phyloP scores from a whole-genome alignment of 2,113 vertebrate genomes.

The Lichenostomus cassidix region DNA sequence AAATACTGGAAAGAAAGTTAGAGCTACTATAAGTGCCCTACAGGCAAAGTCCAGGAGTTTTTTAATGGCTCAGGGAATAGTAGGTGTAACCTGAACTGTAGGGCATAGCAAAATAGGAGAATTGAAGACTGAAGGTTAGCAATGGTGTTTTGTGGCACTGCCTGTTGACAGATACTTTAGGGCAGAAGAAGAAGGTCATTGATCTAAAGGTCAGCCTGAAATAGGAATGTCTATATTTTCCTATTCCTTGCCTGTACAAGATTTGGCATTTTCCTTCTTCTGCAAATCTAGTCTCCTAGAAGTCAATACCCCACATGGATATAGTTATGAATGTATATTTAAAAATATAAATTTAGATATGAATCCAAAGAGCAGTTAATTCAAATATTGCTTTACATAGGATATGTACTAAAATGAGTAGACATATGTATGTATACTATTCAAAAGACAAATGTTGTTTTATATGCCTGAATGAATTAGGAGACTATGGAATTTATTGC shows the following conservation, averaged over 20 bases:
- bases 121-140: background rate
- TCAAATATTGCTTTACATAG: background rate
- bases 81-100: background rate
- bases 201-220: background rate
- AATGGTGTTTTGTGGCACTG: background rate
- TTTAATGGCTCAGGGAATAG: background rate
- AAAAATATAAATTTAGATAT: background rate
- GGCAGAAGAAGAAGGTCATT: background rate
- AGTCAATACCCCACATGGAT: background rate
- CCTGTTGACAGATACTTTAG: background rate
- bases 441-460: background rate
- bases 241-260: background rate
- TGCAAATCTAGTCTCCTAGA: background rate
- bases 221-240: background rate
- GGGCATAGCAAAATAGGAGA: background rate
- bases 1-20: background rate
- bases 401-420: background rate
- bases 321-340: background rate
- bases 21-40: background rate
- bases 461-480: background rate
- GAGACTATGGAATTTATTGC: background rate
- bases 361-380: background rate
- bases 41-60: background rate
- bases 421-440: background rate
- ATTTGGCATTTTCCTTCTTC: background rate